Evolutionary conservation across 2,113 vertebrate genomes (phyloP), one percentile per base, ranked within the genome.

Genomic region (Perca schrenkii): DNA sequence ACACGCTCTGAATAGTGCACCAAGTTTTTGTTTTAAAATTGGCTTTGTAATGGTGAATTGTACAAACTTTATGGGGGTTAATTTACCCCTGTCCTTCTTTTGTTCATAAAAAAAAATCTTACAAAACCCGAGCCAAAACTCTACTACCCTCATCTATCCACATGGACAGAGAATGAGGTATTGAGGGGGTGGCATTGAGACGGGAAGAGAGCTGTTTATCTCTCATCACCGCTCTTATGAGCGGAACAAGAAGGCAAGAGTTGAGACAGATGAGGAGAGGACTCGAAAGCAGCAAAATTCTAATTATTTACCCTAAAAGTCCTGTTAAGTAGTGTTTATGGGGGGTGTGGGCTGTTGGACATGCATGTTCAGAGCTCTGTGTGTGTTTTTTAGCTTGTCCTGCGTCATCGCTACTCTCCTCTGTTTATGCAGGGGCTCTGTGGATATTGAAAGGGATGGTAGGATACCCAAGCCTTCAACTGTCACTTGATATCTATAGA

Each of bases 381-480:
- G 69, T 66, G 74, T 85, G 83, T 91, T 85, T 88, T 11, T 74
- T 58, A 69, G 70, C 7, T 61, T 49, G 64, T 74, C 40, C 80
- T 91, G 88, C 74, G 82, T 94, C 91, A 91, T 71, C 17, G 12
- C 82, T 78, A 66, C 65, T 87, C 83, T 88, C 56, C 31, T 84
- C 46, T 92, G 90, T 90, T 93, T 90, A 86, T 82, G 75, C 83
- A 86, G 83, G 43, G 81, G 16, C 85, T 83, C 66, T 74, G 74
- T 81, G 78, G 72, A 86, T 71, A 72, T 60, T 49, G 50, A 56
- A 80, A 64, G 28, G 57, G 62, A 82, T 66, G 84, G 74, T 79
- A 77, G 77, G 83, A 86, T 76, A 77, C 77, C 70, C 77, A 74
- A 83, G 65, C 76, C 83, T 77, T 75, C 68, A 47, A 65, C 84